phyloP scores from a whole-genome alignment of 2,888 invertebrate genomes.

The Spialia ferax region DNA sequence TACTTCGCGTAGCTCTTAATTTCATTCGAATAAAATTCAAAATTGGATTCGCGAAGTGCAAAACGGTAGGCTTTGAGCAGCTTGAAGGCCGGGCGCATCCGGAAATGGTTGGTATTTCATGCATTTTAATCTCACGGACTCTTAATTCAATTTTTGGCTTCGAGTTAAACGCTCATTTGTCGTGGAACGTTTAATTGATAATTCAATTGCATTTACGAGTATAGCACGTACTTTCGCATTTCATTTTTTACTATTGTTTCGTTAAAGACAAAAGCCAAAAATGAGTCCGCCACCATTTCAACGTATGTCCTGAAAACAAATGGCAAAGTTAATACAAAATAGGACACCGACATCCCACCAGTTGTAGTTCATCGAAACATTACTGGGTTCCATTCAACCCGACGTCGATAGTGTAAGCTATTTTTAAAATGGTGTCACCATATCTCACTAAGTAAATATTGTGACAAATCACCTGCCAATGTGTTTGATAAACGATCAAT shows the following conservation, averaged over 20 bases:
- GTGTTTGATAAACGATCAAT: slow-evolving; percentile 1
- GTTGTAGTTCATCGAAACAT: not conserved
- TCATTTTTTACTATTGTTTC: not conserved
- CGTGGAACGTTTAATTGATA: slow-evolving; percentile 28
- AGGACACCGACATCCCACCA: not conserved
- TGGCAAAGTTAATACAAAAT: not conserved
- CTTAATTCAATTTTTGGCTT: slow-evolving; percentile 47
- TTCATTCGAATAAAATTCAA: slow-evolving; percentile 46
- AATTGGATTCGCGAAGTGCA: slow-evolving; percentile 37
- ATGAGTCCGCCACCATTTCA: not conserved
- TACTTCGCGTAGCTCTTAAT: slow-evolving; percentile 49
- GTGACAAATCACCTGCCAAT: slow-evolving; percentile 21
- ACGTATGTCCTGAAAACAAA: not conserved
- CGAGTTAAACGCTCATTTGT: slow-evolving; percentile 24
- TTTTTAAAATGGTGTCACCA: slow-evolving; percentile 9
- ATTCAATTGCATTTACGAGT: slow-evolving; percentile 18
- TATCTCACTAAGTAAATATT: slow-evolving; percentile 10
- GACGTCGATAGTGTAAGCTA: not conserved
- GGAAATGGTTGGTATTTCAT: slow-evolving; percentile 68
- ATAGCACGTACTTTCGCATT: not conserved
- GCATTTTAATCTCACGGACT: slow-evolving; percentile 61
- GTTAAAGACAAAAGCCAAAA: not conserved
- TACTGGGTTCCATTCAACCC: not conserved
- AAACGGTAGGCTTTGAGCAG: slow-evolving; percentile 43
- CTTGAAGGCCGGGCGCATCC: slow-evolving; percentile 70